phyloP scores from a whole-genome alignment of 2,888 invertebrate species.

The Coelinius sp. region DNA sequence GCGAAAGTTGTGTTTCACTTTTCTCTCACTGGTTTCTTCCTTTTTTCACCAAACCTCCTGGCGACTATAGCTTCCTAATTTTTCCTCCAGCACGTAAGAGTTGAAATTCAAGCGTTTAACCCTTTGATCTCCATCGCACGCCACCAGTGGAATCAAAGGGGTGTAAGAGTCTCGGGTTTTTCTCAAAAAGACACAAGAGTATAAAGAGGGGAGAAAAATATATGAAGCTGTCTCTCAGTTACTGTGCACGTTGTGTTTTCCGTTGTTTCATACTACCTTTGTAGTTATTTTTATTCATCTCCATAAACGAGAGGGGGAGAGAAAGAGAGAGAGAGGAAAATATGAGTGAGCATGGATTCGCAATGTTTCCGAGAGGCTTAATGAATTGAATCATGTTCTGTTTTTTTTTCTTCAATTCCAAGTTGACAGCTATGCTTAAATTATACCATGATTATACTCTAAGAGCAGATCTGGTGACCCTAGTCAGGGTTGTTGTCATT shows the following conservation, averaged over 20 bases:
- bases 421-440: no score
- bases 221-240: constrained; percentile 1
- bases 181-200: constrained; percentile 15
- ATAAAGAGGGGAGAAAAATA: neutral
- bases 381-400: neutral
- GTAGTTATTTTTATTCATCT: constrained; percentile 12
- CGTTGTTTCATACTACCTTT: constrained; percentile 27
- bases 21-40: constrained; percentile 34
- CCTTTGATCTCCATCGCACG: constrained; percentile 29
- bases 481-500: no score
- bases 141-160: constrained; percentile 32
- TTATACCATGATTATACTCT: no score
- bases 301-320: neutral
- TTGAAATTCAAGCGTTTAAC: constrained; percentile 22
- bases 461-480: no score
- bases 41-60: constrained; percentile 25
- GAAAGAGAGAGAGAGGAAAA: neutral
- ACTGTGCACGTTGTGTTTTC: constrained; percentile 6
- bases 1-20: neutral
- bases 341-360: neutral
- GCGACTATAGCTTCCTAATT: constrained; percentile 34
- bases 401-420: no score
- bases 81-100: constrained; percentile 31
- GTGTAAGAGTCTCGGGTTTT: constrained; percentile 24
- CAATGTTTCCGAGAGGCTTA: neutral